Base-by-base conservation (phyloP, 1,140 invertebrate species). In the Dolichoris vasculosae region DNA sequence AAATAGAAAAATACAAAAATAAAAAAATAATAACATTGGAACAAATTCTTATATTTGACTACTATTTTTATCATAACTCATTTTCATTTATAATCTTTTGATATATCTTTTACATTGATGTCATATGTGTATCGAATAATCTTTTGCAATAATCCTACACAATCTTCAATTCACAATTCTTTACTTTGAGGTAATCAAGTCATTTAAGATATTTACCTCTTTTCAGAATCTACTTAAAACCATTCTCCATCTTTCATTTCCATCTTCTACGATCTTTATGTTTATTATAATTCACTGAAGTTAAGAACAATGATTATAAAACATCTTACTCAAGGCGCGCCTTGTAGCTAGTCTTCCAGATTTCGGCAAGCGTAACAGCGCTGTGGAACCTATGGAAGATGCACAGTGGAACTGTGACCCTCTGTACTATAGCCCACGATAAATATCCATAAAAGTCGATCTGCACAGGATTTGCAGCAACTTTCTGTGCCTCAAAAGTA, bases 311-410 rank as follows among this genome's bases (percentile, higher is more conserved):
- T 40, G 76, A 38, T 67, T 7, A 67, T 67, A 2, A 46, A 30
- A 20, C 76, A 59, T 69, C 43, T 94, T 96, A 97, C 93, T 97
- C 97, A 90, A 97, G 94, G 87, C 97, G 95, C 86, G 97, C 96
- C 94, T 98, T 98, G 95, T 99, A 99, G 91, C 97, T 98, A 88
- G 98, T 98, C 94, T 99, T 99, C 98, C 98, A 99, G 86, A 99
- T 98, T 93, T 99, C 98, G 87, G 98, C 98, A 86, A 99, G 95
- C 94, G 98, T 98, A 40, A 99, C 97, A 35, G 98, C 97, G 51
- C 98, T 99, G 94, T 99, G 98, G 96, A 99, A 99, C 87, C 97
- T 96, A 93, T 98, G 97, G 95, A 99, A 99, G 91, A 99, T 99
- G 94, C 97, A 98, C 75, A 99, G 95, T 17, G 98, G 98, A 71